These are phyloP conservation scores for Drosophila melanosoma DNA, from an alignment of 2,888 invertebrate genomes.

Conservation along the genomic window DNA sequence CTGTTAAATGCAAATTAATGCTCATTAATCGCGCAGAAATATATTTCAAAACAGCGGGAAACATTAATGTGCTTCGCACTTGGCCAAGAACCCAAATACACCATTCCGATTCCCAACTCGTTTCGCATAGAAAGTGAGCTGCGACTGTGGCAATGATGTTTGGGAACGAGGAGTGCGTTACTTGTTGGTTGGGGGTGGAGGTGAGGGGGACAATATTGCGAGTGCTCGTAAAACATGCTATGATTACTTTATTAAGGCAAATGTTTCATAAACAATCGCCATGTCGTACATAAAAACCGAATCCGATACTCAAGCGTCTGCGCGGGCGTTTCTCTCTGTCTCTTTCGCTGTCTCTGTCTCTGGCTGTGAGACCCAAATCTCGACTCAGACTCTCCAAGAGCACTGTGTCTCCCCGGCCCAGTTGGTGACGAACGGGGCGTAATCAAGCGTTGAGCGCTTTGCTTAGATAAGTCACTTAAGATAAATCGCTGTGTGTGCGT, in stretches of 20 bases:
- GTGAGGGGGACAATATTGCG: constrained; percentile 21
- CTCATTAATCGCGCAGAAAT: constrained; percentile 74
- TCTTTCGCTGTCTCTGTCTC: constrained; percentile 17
- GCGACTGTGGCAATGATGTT: constrained; percentile 8
- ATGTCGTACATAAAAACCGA: constrained; percentile 71
- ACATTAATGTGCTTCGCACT: constrained; percentile 76
- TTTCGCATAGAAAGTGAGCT: constrained; percentile 73
- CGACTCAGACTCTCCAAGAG: constrained; percentile 1
- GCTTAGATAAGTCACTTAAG: constrained; percentile 75
- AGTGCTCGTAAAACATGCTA: constrained; percentile 75
- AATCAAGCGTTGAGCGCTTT: constrained; percentile 72
- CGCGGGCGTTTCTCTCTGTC: constrained; percentile 59
- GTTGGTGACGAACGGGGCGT: constrained; percentile 49
- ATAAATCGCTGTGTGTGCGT: constrained; percentile 65
- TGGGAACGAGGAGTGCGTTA: constrained; percentile 5
- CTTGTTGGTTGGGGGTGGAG: not conserved
- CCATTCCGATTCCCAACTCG: constrained; percentile 55
- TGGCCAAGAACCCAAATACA: constrained; percentile 45
- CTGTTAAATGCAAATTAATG: constrained; percentile 77
- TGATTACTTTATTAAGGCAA: constrained; percentile 80
- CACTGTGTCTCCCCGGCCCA: constrained; percentile 12
- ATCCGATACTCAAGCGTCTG: constrained; percentile 63
- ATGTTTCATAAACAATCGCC: constrained; percentile 79
- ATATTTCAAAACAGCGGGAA: constrained; percentile 72
- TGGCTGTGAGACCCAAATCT: constrained; percentile 33